phyloP scores from a whole-genome alignment of 2,888 invertebrate species.

The Hypselothyrea guttata region DNA sequence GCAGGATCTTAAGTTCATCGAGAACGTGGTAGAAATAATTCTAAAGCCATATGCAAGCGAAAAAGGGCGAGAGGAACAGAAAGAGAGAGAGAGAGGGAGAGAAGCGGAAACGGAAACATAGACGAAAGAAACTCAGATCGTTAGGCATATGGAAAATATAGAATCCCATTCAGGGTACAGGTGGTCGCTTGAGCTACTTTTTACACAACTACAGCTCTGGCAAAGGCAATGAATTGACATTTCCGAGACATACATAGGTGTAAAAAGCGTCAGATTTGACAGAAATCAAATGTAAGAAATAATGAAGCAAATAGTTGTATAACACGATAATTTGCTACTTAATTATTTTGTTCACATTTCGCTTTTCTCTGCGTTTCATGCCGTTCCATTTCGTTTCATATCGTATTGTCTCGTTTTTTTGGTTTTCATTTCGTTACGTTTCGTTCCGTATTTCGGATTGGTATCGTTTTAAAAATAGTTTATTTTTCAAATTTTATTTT shows the following conservation, averaged over 20 bases:
- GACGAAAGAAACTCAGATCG: background rate
- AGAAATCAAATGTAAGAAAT: slow-evolving; percentile 14
- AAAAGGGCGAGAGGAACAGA: too few relatives aligned
- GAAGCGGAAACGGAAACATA: slow-evolving; percentile 37
- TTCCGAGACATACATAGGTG: slow-evolving; percentile 14
- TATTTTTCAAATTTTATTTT: slow-evolving; percentile 74
- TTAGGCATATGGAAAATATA: background rate
- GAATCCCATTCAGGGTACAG: slow-evolving; percentile 15
- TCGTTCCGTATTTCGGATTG: slow-evolving; percentile 49
- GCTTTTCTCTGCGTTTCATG: slow-evolving; percentile 30
- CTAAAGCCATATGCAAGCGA: too few relatives aligned
- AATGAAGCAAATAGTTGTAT: slow-evolving; percentile 66
- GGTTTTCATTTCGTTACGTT: slow-evolving; percentile 53
- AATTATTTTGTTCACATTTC: slow-evolving; percentile 66
- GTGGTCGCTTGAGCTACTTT: slow-evolving; percentile 19
- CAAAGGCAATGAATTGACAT: slow-evolving; percentile 13
- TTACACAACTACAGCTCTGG: slow-evolving; percentile 2
- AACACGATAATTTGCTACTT: slow-evolving; percentile 77
- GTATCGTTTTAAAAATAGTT: slow-evolving; percentile 72
- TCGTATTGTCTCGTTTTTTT: too few relatives aligned
- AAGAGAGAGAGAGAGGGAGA: background rate
- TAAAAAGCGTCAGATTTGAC: background rate
- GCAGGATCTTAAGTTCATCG: too few relatives aligned
- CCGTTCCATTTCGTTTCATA: slow-evolving; percentile 41
- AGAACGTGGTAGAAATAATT: too few relatives aligned